Evolutionary conservation across 2,888 invertebrate species (phyloP).

Genomic region (Dryobotodes eremita): DNA sequence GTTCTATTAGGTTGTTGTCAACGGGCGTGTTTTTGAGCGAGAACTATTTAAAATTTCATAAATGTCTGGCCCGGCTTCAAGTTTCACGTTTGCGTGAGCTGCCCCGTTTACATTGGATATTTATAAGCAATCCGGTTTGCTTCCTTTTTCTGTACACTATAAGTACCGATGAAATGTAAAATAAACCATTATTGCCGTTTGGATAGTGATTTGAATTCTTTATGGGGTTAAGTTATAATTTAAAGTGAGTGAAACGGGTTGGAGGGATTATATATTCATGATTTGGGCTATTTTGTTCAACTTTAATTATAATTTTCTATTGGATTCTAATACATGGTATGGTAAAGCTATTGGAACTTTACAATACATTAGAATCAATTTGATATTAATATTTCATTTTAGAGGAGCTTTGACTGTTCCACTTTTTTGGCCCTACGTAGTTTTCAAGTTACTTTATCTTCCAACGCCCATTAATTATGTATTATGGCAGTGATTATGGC

Average conservation of each 20-base stretch:
- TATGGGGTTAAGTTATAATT: slow-evolving; percentile 27
- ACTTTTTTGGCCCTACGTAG: neutral
- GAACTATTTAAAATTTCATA: slow-evolving; percentile 76
- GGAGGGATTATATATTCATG: neutral
- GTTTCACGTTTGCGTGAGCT: slow-evolving; percentile 68
- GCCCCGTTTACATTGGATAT: slow-evolving; percentile 72
- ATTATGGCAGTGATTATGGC: too few relatives aligned
- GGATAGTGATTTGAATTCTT: slow-evolving; percentile 35
- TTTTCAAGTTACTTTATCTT: neutral
- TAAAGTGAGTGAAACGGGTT: neutral
- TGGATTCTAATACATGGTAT: neutral
- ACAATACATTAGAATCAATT: too few relatives aligned
- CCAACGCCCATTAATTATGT: neutral
- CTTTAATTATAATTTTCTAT: neutral
- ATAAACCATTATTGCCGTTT: slow-evolving; percentile 45
- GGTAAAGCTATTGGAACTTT: neutral
- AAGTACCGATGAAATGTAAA: slow-evolving; percentile 67
- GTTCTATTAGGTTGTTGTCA: slow-evolving; percentile 61
- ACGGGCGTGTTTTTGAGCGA: slow-evolving; percentile 54
- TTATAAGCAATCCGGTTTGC: slow-evolving; percentile 75
- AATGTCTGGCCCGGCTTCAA: slow-evolving; percentile 71
- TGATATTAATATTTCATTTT: neutral
- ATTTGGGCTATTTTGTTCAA: neutral
- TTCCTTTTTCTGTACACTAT: slow-evolving; percentile 67
- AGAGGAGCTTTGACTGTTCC: too few relatives aligned